Conservation (phyloP, 2,888 invertebrate genomes). For the Ptilodon capucinus region DNA sequence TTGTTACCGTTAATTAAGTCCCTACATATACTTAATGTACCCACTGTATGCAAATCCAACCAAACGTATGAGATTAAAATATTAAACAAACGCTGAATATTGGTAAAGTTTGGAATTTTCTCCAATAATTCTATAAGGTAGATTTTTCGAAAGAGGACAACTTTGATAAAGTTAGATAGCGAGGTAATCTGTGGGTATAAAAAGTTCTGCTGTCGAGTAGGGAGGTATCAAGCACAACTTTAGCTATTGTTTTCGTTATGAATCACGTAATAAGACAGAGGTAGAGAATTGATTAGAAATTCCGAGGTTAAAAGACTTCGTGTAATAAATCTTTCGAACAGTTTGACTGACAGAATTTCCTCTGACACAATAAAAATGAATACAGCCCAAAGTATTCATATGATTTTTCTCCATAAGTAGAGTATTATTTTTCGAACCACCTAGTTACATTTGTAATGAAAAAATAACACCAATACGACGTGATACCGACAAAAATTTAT, state of each 20-base stretch:
- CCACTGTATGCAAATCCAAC: too few relatives aligned
- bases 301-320: neutral
- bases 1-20: too few relatives aligned
- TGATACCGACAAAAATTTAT: too few relatives aligned
- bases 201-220: conserved; percentile 9
- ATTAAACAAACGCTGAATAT: neutral
- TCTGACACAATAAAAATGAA: neutral
- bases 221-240: conserved; percentile 4
- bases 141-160: conserved; percentile 3
- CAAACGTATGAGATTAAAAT: neutral
- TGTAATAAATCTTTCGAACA: conserved; percentile 1
- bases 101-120: conserved; percentile 2
- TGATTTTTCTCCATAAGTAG: too few relatives aligned
- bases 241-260: conserved; percentile 2
- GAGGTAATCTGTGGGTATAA: conserved; percentile 11
- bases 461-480: too few relatives aligned
- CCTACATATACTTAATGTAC: too few relatives aligned
- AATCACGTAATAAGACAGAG: conserved; percentile 5
- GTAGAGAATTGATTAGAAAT: neutral
- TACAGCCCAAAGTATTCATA: too few relatives aligned
- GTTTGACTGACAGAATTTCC: neutral
- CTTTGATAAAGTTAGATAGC: conserved; percentile 17
- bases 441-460: too few relatives aligned
- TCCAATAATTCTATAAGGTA: conserved; percentile 13
- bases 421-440: too few relatives aligned